Evolutionary conservation across 2,797 vertebrate genomes (phyloP).

Genomic region (Poeciliopsis gracilis): DNA sequence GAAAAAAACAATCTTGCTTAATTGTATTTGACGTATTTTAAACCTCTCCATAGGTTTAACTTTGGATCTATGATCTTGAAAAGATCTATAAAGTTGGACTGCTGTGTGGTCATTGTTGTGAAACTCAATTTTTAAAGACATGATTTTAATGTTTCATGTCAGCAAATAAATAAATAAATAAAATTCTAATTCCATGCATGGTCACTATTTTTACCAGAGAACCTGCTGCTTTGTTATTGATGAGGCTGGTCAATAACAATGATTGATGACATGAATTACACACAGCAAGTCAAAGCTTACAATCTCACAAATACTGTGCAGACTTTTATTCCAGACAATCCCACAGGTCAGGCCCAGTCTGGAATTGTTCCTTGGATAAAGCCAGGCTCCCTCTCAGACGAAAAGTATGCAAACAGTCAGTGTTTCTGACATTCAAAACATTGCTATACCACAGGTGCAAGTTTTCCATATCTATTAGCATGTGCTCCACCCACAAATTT

Average conservation of each 20-base stretch:
- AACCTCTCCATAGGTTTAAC: neutral
- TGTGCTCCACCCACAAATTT: slow-evolving; percentile 80
- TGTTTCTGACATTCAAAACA: slow-evolving; percentile 78
- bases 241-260: slow-evolving; percentile 18
- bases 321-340: slow-evolving; percentile 66
- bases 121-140: neutral
- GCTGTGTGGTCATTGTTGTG: neutral
- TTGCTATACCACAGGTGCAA: slow-evolving; percentile 83
- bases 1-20: neutral
- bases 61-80: slow-evolving; percentile 7
- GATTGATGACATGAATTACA: slow-evolving; percentile 54
- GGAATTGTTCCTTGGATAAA: slow-evolving; percentile 69
- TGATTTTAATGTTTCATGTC: neutral
- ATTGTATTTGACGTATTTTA: neutral
- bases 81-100: neutral
- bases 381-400: slow-evolving; percentile 62
- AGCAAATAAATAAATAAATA: neutral
- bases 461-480: slow-evolving; percentile 82
- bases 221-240: slow-evolving; percentile 15
- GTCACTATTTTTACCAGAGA: slow-evolving; percentile 5
- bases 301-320: slow-evolving; percentile 37
- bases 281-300: slow-evolving; percentile 19
- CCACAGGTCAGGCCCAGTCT: slow-evolving; percentile 60
- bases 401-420: slow-evolving; percentile 75
- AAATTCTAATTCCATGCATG: neutral